A percentile compares a stretch with the other conserved stretches of the same genome.
Conservation (phyloP, 2,888 invertebrate genomes). For the Thereva nobilitata region DNA sequence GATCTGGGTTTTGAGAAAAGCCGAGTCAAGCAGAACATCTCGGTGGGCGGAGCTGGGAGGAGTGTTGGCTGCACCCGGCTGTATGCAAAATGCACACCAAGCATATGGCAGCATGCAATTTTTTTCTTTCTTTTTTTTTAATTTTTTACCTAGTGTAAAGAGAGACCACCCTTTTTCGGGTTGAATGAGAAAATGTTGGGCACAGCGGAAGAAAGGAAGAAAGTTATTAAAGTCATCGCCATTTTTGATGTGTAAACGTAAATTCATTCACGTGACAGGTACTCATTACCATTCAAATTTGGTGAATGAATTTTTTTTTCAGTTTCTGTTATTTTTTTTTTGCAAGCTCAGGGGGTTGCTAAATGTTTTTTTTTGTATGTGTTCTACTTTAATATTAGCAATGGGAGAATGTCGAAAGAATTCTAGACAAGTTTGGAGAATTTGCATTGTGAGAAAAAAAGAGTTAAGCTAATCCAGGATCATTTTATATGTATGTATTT, state of each 20-base stretch:
- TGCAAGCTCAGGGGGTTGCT: too few relatives aligned
- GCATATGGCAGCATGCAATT: constrained; percentile 1
- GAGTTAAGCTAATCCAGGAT: too few relatives aligned
- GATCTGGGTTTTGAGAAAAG: constrained; percentile 8
- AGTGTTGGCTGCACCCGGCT: constrained; percentile 21
- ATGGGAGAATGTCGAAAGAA: too few relatives aligned
- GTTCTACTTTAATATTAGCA: too few relatives aligned
- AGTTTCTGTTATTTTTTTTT: background rate
- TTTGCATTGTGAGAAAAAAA: too few relatives aligned
- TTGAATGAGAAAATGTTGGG: constrained; percentile 27
- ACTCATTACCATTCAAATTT: constrained; percentile 1
- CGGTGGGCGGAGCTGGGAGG: constrained; percentile 28
- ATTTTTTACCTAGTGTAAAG: constrained; percentile 11
- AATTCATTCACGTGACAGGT: constrained; percentile 30
- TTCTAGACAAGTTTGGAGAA: too few relatives aligned
- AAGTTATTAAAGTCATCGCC: constrained; percentile 23
- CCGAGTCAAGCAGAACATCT: constrained; percentile 31
- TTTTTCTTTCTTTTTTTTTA: constrained; percentile 3
- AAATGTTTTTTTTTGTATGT: too few relatives aligned
- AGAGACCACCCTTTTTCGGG: constrained; percentile 24
- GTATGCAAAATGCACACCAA: constrained; percentile 23
- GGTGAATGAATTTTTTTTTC: constrained; percentile 19
- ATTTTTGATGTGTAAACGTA: constrained; percentile 27
- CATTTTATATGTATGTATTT: too few relatives aligned
- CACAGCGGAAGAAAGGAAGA: constrained; percentile 17